Base-by-base conservation (phyloP, 2,113 vertebrate species). In the Chloropsis cyanopogon region DNA sequence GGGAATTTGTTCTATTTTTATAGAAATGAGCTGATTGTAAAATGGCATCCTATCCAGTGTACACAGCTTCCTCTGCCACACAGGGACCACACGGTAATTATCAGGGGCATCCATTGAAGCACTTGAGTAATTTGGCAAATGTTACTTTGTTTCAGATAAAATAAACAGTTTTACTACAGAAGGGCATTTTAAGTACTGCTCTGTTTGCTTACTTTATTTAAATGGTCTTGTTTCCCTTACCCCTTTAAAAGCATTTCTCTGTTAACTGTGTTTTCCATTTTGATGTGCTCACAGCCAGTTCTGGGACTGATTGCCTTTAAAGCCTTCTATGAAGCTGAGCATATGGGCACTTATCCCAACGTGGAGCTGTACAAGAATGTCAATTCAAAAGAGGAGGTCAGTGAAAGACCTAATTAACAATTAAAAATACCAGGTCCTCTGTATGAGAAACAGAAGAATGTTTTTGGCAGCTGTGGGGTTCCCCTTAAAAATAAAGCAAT, bases 1-100 rank as follows among this genome's bases (percentile, higher is more conserved):
- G 73, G 64, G 49, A 75, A 68, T 91, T 71, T 70, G 54, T 84
- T 93, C 80, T 86, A 19, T 86, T 90, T 94, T 95, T 83, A 44
- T 39, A 92, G 71, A 76, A 92, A 83, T 9, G 26, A 93, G 56
- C 31, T 94, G 76, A 59, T 28, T 88, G 52, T 29, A 90, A 71
- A 90, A 52, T 83, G 60, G 33, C 60, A 23, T 33, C 22, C 37
- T 95, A 16, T 37, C 54, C 82, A 85, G 79, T 33, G 39, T 82
- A 42, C 26, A 26, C 49, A 75, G 84, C 57, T 79, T 71, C 84
- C 59, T 64, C 19, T 82, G 81, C 78, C 56, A 47, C 21, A 5
- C 19, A 5, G 79, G 79, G 60, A 84, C 79, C 6, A 31, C 54
- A 29, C 75, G 68, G 47, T 57, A 63, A 79, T 92, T 78, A 85